Evolutionary conservation across 2,797 vertebrate genomes (phyloP), one percentile per base, ranked within the genome.

Genomic region (Threskiornis aethiopicus): DNA sequence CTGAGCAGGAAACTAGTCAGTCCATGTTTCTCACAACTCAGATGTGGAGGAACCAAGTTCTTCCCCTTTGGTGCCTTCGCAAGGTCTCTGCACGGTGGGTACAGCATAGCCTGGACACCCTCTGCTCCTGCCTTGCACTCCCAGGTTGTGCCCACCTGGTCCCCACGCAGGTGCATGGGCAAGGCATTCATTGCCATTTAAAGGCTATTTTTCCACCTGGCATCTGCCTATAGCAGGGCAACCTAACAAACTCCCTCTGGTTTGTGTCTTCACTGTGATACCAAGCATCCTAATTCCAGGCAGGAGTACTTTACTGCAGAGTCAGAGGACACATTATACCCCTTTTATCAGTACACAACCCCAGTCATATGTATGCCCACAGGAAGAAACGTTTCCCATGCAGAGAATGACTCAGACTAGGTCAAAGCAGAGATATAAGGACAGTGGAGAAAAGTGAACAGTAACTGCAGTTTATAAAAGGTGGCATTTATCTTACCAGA

Each of bases 371-470:
- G 65, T 90, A 71, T 94, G 80, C 91, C 79, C 87, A 90, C 89
- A 88, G 96, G 94, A 96, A 84, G 87, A 86, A 92, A 75, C 0
- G 0, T 65, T 94, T 89, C 54, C 91, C 89, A 39, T 86, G 82
- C 79, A 94, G 89, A 29, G 91, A 89, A 92, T 97, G 94, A 96
- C 89, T 97, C 96, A 96, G 93, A 88, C 72, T 93, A 41, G 89
- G 96, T 91, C 91, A 92, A 93, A 89, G 89, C 61, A 91, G 69
- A 2, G 7, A 75, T 67, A 52, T 13, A 72, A 94, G 69, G 55
- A 92, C 72, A 78, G 54, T 26, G 33, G 51, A 95, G 87, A 92
- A 92, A 94, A 96, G 87, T 37, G 89, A 96, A 65, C 46, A 69
- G 76, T 92, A 89, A 72, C 92, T 93, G 69, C 76, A 90, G 89